Base-by-base conservation (phyloP, 2,113 vertebrate genomes). In the Rattus rattus region DNA sequence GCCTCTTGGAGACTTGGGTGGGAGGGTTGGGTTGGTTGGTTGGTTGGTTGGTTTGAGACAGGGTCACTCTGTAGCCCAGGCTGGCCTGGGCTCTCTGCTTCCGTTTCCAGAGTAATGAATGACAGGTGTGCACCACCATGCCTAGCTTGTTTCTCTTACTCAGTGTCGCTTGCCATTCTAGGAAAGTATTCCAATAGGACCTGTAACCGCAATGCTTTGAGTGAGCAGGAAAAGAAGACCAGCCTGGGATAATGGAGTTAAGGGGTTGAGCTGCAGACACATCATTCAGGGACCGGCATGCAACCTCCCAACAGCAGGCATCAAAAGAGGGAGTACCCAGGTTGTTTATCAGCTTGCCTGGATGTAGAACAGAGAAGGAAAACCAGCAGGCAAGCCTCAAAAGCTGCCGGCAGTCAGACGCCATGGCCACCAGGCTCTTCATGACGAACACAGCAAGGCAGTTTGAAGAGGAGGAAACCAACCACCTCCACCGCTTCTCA, bases 221-320 rank as follows among this genome's bases (percentile, higher is more conserved):
- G 56, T n/a, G 16, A 69, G 43, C 69, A 59, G 49, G 7, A 36
- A n/a, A 63, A 33, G 10, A 2, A 30, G 72, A 22, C 13, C 36
- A 22, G 47, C 28, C 36, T 52, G n/a, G 63, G 11, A 28, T 7
- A 30, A 24, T 36, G 49, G 39, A 56, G 73, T 6, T 17, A 14
- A 36, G 8, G 5, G 65, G 33, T 12, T 0, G 47, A 73, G 61
- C 2, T 4, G 0, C 0, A 33, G 56, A 8, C 3, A 3, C 30
- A n/a, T 17, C 16, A 7, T 16, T 10, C 43, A 20, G 4, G 63
- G 49, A 14, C 28, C 59, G 20, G 1, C 52, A 5, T 4, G 33
- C 39, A 76, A 13, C 11, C 54, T 52, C 85, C 6, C 33, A 9
- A 36, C 47, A 17, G 4, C 20, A 33, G 17, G 4, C 28, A 43